Evolutionary conservation across 2,113 vertebrate species (phyloP), one percentile per base, ranked within the genome.

Genomic region (Oceanodroma tethys): DNA sequence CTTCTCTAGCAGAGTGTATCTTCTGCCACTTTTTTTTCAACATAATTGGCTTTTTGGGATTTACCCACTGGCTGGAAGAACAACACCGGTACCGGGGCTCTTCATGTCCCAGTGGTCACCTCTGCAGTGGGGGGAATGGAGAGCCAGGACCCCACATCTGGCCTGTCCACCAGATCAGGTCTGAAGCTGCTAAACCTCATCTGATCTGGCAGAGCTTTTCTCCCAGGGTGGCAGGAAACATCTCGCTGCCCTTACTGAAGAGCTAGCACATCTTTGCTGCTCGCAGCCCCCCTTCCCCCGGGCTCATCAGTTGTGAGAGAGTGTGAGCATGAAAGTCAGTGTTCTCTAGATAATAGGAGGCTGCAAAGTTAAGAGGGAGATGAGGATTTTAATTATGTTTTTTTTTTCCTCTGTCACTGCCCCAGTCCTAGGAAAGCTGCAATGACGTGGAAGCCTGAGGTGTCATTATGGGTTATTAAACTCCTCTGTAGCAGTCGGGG

Each of bases 391-490:
- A 91, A 96, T 87, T 94, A 82, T 22, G n/a, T 45, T 52, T 79
- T 50, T 83, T 65, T 52, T 3, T 6, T 4, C 10, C 88, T 40
- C 58, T 79, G n/a, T 20, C 30, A 5, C 58, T 70, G 16, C 7
- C 74, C 65, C 16, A 23, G 43, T 66, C 73, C 66, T 82, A 65
- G 65, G 48, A 63, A 92, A 42, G 42, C 83, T 81, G 88, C 88
- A 93, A 45, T 90, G 95, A 96, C 5, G 36, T 56, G 76, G 60
- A 94, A 66, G 38, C 48, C 65, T 62, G 86, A 81, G 89, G 58
- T 52, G 48, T 97, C 95, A 97, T 98, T 98, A 98, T 79, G 79
- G 93, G 93, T 95, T 94, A 97, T 98, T 97, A 97, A 96, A 95
- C 73, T 95, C 80, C 78, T 96, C 89, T 89, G 92, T 88, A 75